Conservation (phyloP, 2,888 invertebrate species). For the Cheilosia urbana region DNA sequence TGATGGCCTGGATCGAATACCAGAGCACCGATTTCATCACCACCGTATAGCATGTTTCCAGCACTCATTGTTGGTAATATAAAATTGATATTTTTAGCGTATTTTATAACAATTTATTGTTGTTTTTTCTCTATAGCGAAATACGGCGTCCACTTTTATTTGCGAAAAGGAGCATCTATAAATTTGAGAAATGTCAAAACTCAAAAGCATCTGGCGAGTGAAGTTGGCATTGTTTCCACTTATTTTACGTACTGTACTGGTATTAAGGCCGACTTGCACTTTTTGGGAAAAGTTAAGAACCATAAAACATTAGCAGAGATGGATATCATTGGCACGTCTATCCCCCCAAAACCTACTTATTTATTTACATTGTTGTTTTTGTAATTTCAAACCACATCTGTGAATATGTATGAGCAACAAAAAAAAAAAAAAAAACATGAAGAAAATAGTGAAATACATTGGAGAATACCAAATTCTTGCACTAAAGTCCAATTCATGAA, state of each 20-base stretch:
- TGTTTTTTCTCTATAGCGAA: not conserved
- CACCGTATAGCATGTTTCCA: slow-evolving; percentile 92
- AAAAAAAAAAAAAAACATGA: no score
- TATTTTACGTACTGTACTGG: no score
- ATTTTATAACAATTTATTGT: not conserved
- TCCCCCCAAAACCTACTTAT: no score
- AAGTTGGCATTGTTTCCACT: not conserved
- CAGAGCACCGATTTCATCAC: slow-evolving; percentile 98
- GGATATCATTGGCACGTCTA: no score
- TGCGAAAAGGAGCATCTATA: slow-evolving; percentile 35
- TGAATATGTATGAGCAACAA: no score
- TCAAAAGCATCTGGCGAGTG: slow-evolving; percentile 10
- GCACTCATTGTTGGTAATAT: slow-evolving; percentile 81
- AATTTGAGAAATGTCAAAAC: slow-evolving; percentile 24
- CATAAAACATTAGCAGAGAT: no score
- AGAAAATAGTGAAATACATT: no score
- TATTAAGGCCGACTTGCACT: not conserved
- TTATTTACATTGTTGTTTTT: no score
- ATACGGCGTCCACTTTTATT: slow-evolving; percentile 27
- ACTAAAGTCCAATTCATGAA: no score
- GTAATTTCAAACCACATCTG: no score
- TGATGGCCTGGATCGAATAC: slow-evolving; percentile 98
- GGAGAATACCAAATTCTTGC: no score
- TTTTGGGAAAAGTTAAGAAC: not conserved
- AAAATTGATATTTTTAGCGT: not conserved